phyloP scores from a whole-genome alignment of 2,113 vertebrate species.

The Rhynchopsitta pachyrhyncha region DNA sequence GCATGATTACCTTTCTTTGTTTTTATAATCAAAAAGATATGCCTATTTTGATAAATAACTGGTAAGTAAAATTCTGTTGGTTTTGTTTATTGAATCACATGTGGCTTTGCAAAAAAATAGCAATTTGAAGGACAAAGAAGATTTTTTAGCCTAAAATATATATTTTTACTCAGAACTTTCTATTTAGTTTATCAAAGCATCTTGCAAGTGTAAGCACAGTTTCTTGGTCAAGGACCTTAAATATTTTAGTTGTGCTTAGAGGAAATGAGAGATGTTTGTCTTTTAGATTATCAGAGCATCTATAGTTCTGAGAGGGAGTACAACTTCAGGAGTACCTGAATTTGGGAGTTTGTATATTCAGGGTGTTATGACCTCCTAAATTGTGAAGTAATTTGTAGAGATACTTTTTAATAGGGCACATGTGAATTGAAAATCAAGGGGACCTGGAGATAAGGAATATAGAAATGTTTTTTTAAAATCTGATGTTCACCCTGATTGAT shows the following conservation, averaged over 20 bases:
- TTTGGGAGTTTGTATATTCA: background rate
- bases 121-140: background rate
- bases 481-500: background rate
- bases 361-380: background rate
- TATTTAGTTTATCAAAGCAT: background rate
- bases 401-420: background rate
- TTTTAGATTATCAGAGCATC: background rate
- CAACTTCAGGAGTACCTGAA: background rate
- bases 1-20: slow-evolving; percentile 18
- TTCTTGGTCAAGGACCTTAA: background rate
- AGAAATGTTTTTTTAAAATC: background rate
- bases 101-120: background rate
- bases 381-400: background rate
- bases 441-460: background rate
- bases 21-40: background rate
- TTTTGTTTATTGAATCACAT: background rate
- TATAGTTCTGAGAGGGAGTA: background rate
- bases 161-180: background rate
- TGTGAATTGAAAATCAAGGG: background rate
- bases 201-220: background rate
- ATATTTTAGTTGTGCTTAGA: background rate
- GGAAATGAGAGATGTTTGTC: background rate
- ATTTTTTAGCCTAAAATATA: background rate
- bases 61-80: background rate
- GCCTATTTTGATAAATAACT: background rate